Conservation (phyloP, 2,797 vertebrate species). For the Sparidentex hasta region DNA sequence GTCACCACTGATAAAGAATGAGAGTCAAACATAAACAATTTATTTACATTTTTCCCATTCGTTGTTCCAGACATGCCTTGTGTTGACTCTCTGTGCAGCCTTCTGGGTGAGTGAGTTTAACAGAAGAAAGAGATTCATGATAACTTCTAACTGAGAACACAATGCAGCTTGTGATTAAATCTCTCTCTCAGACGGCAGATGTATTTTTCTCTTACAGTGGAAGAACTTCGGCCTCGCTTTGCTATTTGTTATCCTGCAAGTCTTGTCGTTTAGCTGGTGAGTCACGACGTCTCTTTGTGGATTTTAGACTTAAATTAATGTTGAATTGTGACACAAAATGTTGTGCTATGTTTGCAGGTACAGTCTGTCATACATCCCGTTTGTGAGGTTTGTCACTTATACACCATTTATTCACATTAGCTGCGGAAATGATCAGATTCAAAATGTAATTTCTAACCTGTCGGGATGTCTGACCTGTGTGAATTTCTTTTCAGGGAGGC, state of each 20-base stretch:
- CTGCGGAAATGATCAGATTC: not conserved
- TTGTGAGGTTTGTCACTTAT: constrained; percentile 88
- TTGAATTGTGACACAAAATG: constrained; percentile 6
- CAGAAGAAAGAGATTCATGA: not conserved
- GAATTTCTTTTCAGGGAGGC: constrained; percentile 79
- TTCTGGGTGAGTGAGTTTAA: constrained; percentile 92
- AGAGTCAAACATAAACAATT: no score
- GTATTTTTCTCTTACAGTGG: constrained; percentile 84
- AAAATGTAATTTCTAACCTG: not conserved
- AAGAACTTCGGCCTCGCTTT: constrained; percentile 89
- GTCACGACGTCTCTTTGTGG: constrained; percentile 48
- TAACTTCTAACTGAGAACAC: not conserved
- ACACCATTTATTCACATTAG: not conserved
- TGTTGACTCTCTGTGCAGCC: constrained; percentile 92
- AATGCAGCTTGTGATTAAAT: not conserved
- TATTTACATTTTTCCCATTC: constrained; percentile 11
- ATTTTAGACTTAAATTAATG: not conserved
- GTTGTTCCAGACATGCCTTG: constrained; percentile 88
- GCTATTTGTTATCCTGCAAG: constrained; percentile 92
- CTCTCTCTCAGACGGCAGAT: not conserved
- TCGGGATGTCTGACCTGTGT: constrained; percentile 29
- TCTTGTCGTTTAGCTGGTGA: constrained; percentile 93
- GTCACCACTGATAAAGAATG: not conserved
- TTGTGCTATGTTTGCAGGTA: constrained; percentile 87
- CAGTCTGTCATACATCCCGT: constrained; percentile 95